A percentile compares a stretch with the other conserved stretches of the same genome.
Conservation (phyloP, 2,113 vertebrate genomes). For the Pipa parva region DNA sequence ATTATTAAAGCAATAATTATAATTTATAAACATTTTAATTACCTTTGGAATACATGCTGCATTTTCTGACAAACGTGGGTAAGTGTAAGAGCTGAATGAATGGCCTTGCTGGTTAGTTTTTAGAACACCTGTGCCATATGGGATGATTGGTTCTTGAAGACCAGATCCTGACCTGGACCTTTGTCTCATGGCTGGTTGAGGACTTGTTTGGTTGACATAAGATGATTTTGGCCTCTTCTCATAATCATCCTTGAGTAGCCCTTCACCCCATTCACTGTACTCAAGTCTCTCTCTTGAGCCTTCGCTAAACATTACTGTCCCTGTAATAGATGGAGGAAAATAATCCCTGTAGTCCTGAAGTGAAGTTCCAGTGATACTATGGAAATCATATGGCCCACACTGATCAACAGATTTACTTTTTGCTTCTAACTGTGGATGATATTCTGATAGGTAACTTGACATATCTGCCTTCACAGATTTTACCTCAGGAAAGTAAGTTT, state of each 20-base stretch:
- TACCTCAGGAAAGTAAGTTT: constrained; percentile 80
- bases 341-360: constrained; percentile 86
- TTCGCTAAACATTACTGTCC: constrained; percentile 77
- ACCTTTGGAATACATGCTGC: constrained; percentile 85
- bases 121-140: constrained; percentile 79
- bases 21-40: constrained; percentile 42
- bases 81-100: constrained; percentile 93
- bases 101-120: constrained; percentile 84
- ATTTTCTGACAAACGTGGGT: constrained; percentile 87
- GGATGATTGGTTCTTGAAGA: constrained; percentile 86
- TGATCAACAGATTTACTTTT: constrained; percentile 75
- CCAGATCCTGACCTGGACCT: constrained; percentile 90
- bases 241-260: constrained; percentile 76
- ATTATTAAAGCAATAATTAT: neutral
- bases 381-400: constrained; percentile 63
- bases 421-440: constrained; percentile 78
- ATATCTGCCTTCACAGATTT: constrained; percentile 79
- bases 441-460: constrained; percentile 78
- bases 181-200: constrained; percentile 88
- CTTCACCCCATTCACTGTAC: constrained; percentile 81
- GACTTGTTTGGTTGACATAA: constrained; percentile 81
- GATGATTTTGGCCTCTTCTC: constrained; percentile 93
- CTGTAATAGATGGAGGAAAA: constrained; percentile 74
- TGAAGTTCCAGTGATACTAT: constrained; percentile 62
- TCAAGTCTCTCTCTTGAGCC: constrained; percentile 76